Evolutionary conservation across 2,113 vertebrate genomes (phyloP), one percentile per base, ranked within the genome.

Genomic region (Cyanistes caeruleus): DNA sequence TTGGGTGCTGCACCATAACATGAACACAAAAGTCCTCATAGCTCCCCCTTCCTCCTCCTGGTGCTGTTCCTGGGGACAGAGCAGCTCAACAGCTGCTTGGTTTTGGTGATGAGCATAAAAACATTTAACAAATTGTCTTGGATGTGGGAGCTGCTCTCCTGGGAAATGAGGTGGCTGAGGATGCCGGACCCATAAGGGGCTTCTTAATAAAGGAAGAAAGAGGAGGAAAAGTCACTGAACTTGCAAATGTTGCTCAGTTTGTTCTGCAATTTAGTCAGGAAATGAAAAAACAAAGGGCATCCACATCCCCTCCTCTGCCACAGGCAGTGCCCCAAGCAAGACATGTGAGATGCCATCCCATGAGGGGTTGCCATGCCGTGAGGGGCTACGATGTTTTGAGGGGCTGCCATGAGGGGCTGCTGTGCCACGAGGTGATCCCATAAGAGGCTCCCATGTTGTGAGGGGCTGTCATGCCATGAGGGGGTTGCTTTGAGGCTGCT

Each of bases 391-490:
- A 20, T 69, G 18, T 1, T 12, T 10, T 39, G 62, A 63, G 27
- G 60, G 3, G 25, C 30, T 28, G 11, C 59, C 18, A 5, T 19
- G 28, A 33, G 28, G 25, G 13, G 13, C 24, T 20, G n/a, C n/a
- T 11, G 27, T 68, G 15, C 3, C 2, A 4, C 59, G 46, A 70
- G 15, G 39, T 39, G 39, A 39, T 39, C 11, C 39, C 39, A 39
- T 39, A 39, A 39, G 39, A 10, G 1, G 5, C 2, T 3, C 35
- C 22, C 10, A 6, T 31, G 2, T 23, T 3, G 3, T 39, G 72
- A 33, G 58, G 6, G 13, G 3, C 15, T 37, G 17, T 33, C 25
- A 41, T 9, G 14, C 30, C 0, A 0, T n/a, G 35, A 22, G 41
- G n/a, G 17, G 11, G 39, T 11, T 39, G 39, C 39, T 39, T 39